Base-by-base conservation (phyloP, 2,888 invertebrate species). In the Tenthredo livida region DNA sequence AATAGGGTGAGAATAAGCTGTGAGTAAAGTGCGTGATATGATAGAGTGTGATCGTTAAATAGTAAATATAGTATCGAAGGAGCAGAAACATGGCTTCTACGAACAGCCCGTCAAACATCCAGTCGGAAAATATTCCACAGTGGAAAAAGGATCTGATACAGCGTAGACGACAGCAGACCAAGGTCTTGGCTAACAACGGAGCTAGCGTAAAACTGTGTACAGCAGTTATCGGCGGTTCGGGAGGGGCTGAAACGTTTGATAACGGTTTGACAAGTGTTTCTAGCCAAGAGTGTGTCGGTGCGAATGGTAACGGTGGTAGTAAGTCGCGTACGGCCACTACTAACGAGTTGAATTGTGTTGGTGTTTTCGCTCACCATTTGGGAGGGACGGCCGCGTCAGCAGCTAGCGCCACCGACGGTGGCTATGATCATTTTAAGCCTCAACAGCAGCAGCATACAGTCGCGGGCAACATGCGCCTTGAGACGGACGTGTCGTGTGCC, bases 71-170 rank as follows among this genome's bases (percentile, higher is more conserved):
- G 33, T 33, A 33, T 75, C 50, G 37, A 58, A 67, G 72, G 65
- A 54, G 65, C 25, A 43, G 73, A 58, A 91, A 91, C 87, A 91
- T 91, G 91, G 91, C 91, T 87, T 90, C 91, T 84, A 78, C 88
- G 87, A 85, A 87, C 86, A 88, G 87, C 87, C 88, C 87, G 86
- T 85, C 89, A 84, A 85, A 86, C 37, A 88, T 85, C 40, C 86
- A 82, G 84, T 65, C 86, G 94, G 88, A 87, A 86, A 89, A 88
- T 87, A 92, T 97, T 92, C 97, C 97, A 87, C 97, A 97, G 93
- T 97, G 97, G 97, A 97, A 97, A 94, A 96, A 96, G 91, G 97
- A 97, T 94, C 95, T 97, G 93, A 96, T 97, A 93, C 96, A 96
- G 93, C 95, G 97, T 78, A 95, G 97, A 86, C 95, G 95, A 87